Evolutionary conservation across 2,113 vertebrate genomes (phyloP), one percentile per base, ranked within the genome.

Genomic region (Nycticebus coucang): DNA sequence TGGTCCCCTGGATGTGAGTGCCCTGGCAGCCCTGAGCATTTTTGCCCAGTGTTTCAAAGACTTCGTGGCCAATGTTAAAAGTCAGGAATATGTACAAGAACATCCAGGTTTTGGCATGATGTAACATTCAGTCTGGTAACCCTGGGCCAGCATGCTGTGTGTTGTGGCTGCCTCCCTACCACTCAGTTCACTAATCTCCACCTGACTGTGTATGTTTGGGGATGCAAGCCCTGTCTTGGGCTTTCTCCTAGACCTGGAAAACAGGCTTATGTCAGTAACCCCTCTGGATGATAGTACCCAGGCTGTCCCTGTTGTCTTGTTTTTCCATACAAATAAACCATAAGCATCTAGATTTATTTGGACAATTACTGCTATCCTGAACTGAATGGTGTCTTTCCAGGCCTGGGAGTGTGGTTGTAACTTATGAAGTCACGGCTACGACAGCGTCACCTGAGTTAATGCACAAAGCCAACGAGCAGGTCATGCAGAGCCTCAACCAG

Each of bases 331-430:
- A 83, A 96, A 57, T 80, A 89, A 97, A 21, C 24, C 59, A 9
- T 53, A 80, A 86, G 26, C 1, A 35, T 87, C 74, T 96, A 95
- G 89, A 71, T 14, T 89, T 66, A 77, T 80, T 37, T 26, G 80
- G 41, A 87, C 35, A 41, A 14, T 64, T 33, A 66, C 30, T 84
- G n/a, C 81, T 93, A 84, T 37, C 89, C 91, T 97, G 26, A 97
- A 45, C 14, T 1, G 90, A 59, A 62, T 97, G 94, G 0, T 98
- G 10, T 98, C 87, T 97, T 0, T 95, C 82, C 93, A 99, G 98
- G 84, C 83, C 95, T 24, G 98, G 98, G 92, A 98, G 98, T 80
- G 94, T 98, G 91, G 4, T 87, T 57, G 98, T 98, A 89, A 14
- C 7, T 0, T 98, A 97, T 1, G 79, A 97, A 83, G 28, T 98